Conservation (phyloP, 2,797 vertebrate genomes). For the Amblyopsis hoosieri region DNA sequence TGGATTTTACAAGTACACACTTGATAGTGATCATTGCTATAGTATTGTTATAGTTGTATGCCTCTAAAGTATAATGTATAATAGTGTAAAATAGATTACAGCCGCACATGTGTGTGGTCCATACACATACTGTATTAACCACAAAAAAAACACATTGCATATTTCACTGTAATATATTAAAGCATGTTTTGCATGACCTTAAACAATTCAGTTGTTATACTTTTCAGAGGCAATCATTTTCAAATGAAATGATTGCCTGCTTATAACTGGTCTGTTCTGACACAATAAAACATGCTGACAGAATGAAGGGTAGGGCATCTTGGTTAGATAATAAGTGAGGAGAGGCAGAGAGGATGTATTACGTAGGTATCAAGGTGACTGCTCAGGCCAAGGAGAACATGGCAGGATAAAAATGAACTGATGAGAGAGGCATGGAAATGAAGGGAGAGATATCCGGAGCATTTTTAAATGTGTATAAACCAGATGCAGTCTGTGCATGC, state of each 20-base stretch:
- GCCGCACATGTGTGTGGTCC: too few species aligned
- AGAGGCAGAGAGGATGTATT: constrained; percentile 20
- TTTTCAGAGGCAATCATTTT: constrained; percentile 1
- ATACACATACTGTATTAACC: too few species aligned
- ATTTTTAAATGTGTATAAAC: background rate
- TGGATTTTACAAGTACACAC: too few species aligned
- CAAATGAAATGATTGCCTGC: constrained; percentile 49
- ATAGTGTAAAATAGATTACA: too few species aligned
- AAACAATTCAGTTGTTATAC: constrained; percentile 17
- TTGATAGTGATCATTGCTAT: too few species aligned
- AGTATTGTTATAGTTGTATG: too few species aligned
- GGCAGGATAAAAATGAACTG: constrained; percentile 11
- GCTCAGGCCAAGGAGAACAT: constrained; percentile 21
- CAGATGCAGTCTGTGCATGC: too few species aligned
- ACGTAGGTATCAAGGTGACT: constrained; percentile 30
- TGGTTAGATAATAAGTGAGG: constrained; percentile 37
- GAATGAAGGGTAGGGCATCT: constrained; percentile 33
- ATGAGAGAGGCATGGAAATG: constrained; percentile 23
- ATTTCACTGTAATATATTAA: too few species aligned
- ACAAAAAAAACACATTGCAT: too few species aligned
- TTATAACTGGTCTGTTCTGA: constrained; percentile 39
- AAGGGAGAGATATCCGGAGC: constrained; percentile 2
- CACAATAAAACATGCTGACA: constrained; percentile 50
- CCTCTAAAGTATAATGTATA: too few species aligned
- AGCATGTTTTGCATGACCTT: too few species aligned